Conservation (phyloP, 2,888 invertebrate genomes). For the Monopis laevigella region DNA sequence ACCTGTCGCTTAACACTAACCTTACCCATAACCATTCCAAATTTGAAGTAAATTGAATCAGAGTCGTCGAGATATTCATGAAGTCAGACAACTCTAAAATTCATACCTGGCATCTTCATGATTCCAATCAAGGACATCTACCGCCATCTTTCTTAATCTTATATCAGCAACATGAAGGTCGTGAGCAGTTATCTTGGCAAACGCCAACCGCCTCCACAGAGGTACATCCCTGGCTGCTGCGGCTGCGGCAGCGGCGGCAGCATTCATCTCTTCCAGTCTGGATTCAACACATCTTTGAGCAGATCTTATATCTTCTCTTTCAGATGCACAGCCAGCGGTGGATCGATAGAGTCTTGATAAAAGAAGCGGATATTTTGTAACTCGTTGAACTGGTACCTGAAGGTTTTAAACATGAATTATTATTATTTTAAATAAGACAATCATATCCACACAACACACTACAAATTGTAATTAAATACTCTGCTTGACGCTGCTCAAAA, state of each 20-base stretch:
- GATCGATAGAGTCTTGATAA: conserved; percentile 90
- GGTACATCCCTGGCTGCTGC: conserved; percentile 89
- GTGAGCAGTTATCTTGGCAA: conserved; percentile 77
- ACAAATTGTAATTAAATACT: too few relatives aligned
- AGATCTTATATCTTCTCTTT: conserved; percentile 83
- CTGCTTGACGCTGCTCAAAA: too few relatives aligned
- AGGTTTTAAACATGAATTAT: conserved; percentile 13
- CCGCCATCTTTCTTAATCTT: conserved; percentile 90
- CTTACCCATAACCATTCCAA: too few relatives aligned
- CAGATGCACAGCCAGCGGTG: conserved; percentile 85
- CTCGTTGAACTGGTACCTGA: conserved; percentile 93
- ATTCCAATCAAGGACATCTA: conserved; percentile 94
- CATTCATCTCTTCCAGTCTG: conserved; percentile 93
- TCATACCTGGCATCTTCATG: conserved; percentile 83
- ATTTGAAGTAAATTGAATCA: too few relatives aligned
- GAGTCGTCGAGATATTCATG: too few relatives aligned
- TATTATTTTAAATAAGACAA: background rate
- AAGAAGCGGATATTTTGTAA: conserved; percentile 95
- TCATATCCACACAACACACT: too few relatives aligned
- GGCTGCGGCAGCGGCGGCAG: conserved; percentile 90
- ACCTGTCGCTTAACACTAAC: too few relatives aligned
- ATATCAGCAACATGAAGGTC: conserved; percentile 91
- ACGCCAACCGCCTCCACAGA: conserved; percentile 88
- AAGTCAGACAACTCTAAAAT: too few relatives aligned
- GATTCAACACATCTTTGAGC: conserved; percentile 93